A percentile compares a stretch with the other conserved stretches of the same genome.
Evolutionary conservation across 2,888 invertebrate species (phyloP).

Genomic region (Microplitis deprimator): DNA sequence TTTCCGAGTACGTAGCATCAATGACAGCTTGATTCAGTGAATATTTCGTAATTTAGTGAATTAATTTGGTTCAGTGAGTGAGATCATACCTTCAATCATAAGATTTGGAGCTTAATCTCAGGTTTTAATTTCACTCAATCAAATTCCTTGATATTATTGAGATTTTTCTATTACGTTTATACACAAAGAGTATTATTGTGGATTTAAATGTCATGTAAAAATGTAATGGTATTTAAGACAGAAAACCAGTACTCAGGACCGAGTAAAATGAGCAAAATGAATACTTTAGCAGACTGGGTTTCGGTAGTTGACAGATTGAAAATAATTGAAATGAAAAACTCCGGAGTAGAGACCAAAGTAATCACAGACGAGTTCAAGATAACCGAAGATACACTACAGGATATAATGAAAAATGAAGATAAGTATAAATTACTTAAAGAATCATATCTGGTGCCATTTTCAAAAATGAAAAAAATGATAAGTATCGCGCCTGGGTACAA

Average conservation of each 20-base stretch:
- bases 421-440: neutral
- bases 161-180: no score
- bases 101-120: no score
- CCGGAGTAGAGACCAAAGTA: neutral
- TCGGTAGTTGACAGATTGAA: neutral
- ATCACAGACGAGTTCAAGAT: neutral
- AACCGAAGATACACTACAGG: neutral
- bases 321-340: neutral
- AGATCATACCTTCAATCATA: no score
- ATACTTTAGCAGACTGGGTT: neutral
- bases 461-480: neutral
- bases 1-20: no score
- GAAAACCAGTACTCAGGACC: neutral
- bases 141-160: no score
- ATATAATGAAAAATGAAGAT: neutral
- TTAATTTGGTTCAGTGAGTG: no score
- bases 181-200: no score
- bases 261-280: neutral
- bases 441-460: neutral
- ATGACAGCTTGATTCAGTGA: no score
- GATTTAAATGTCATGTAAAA: no score
- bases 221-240: no score
- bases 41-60: no score
- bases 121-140: no score
- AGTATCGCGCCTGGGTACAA: neutral